Evolutionary conservation across 23 tunicate species (phyloP).

Genomic region (Diplosoma virens): DNA sequence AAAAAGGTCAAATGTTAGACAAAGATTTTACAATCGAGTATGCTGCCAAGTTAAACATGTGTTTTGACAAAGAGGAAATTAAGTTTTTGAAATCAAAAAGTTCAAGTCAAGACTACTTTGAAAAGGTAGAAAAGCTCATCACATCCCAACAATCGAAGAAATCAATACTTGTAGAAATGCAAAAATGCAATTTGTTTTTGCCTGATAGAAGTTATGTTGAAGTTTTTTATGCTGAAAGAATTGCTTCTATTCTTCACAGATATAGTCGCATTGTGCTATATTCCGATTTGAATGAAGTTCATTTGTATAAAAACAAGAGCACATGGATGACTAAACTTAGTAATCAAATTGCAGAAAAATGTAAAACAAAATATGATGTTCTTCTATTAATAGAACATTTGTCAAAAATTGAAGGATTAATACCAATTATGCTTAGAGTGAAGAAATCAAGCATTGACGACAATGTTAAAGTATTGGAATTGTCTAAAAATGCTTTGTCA

Average conservation of each 20-base stretch:
- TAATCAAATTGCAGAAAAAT: neutral
- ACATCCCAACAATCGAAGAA: neutral
- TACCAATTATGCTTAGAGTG: slow-evolving; percentile 31
- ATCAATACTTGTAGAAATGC: slow-evolving; percentile 3
- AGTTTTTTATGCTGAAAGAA: slow-evolving; percentile 51
- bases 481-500: too few species aligned
- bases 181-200: slow-evolving; percentile 35
- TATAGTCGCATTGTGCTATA: slow-evolving; percentile 55
- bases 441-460: neutral
- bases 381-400: slow-evolving; percentile 28
- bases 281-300: neutral
- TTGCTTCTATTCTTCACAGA: slow-evolving; percentile 67
- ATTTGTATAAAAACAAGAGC: neutral
- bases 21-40: too few species aligned
- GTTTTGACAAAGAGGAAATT: slow-evolving; percentile 9
- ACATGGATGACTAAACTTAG: slow-evolving; percentile 33
- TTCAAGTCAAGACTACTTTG: slow-evolving; percentile 4
- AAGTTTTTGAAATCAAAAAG: slow-evolving; percentile 36
- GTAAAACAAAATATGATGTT: neutral
- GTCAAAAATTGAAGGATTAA: slow-evolving; percentile 23
- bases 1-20: too few species aligned
- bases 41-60: too few species aligned
- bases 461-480: too few species aligned
- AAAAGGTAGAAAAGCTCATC: neutral
- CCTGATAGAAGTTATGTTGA: neutral